Conservation (phyloP, 2,797 vertebrate species). For the Dermochelys coriacea region DNA sequence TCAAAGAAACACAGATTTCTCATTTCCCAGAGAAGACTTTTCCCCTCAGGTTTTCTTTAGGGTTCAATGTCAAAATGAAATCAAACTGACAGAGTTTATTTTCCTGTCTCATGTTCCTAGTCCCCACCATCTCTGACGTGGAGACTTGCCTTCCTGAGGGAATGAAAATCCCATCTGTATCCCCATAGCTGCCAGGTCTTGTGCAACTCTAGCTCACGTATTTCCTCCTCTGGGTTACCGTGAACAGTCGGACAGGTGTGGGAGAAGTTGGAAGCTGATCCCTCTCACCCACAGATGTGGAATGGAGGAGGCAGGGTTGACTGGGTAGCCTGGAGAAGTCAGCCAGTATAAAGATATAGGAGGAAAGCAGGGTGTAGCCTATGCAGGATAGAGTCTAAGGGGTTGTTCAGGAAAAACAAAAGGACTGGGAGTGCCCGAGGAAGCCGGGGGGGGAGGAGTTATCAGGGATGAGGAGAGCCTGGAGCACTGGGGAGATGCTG, state of each 20-base stretch:
- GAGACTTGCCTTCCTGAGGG: neutral
- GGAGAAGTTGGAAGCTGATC: neutral
- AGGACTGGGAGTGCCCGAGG: neutral
- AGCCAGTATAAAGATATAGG: neutral
- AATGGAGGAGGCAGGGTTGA: neutral
- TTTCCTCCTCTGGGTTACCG: neutral
- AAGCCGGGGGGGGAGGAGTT: neutral
- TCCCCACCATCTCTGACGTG: neutral
- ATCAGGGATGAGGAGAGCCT: neutral
- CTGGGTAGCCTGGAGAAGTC: neutral
- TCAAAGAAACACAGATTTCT: neutral
- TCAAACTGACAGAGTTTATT: neutral
- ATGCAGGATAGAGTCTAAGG: neutral
- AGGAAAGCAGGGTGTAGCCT: neutral
- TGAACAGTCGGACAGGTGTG: neutral
- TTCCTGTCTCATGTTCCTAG: neutral
- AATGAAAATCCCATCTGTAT: neutral
- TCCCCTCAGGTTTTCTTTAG: neutral
- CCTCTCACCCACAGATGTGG: neutral
- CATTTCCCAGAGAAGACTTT: neutral
- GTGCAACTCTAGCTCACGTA: neutral
- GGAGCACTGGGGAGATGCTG: neutral
- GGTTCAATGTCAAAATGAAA: neutral
- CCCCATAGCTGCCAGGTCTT: neutral
- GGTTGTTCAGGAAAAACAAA: neutral